Conservation (phyloP, 2,888 invertebrate species). For the Patella pellucida region DNA sequence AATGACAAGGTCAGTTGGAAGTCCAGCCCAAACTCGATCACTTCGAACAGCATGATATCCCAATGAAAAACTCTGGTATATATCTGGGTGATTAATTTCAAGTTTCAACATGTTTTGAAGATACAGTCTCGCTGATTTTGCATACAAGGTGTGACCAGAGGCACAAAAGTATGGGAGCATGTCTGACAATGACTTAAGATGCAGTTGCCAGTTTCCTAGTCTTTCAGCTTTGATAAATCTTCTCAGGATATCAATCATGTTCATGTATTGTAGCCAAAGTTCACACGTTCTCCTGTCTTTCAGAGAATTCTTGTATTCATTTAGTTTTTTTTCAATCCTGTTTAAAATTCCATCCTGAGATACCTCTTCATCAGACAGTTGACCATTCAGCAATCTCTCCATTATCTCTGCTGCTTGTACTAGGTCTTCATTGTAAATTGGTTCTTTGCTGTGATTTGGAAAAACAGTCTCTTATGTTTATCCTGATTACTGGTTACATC, state of each 20-base stretch:
- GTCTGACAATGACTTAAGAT: slow-evolving; percentile 31
- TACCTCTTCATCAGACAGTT: too few species aligned
- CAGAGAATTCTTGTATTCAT: background rate
- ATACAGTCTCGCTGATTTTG: slow-evolving; percentile 38
- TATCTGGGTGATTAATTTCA: slow-evolving; percentile 25
- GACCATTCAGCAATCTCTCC: background rate
- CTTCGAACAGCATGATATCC: slow-evolving; percentile 31
- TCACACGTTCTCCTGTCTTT: background rate
- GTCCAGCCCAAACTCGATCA: slow-evolving; percentile 47
- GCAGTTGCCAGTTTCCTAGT: slow-evolving; percentile 37
- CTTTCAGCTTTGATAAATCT: slow-evolving; percentile 34
- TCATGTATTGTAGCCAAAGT: slow-evolving; percentile 31
- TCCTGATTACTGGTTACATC: too few species aligned
- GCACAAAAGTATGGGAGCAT: slow-evolving; percentile 43
- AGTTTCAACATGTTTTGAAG: slow-evolving; percentile 33
- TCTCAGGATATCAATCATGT: slow-evolving; percentile 25
- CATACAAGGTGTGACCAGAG: slow-evolving; percentile 57
- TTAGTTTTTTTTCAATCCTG: background rate
- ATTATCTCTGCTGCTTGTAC: background rate
- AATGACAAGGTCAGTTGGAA: slow-evolving; percentile 48
- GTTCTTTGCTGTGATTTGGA: slow-evolving; percentile 4
- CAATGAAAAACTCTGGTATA: slow-evolving; percentile 18
- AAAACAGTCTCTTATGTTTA: background rate
- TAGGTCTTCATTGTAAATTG: background rate
- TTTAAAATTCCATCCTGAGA: too few species aligned